A percentile compares a stretch with the other conserved stretches of the same genome.
phyloP scores from a whole-genome alignment of 1,140 invertebrate species.

The Pachypsylla venusta region DNA sequence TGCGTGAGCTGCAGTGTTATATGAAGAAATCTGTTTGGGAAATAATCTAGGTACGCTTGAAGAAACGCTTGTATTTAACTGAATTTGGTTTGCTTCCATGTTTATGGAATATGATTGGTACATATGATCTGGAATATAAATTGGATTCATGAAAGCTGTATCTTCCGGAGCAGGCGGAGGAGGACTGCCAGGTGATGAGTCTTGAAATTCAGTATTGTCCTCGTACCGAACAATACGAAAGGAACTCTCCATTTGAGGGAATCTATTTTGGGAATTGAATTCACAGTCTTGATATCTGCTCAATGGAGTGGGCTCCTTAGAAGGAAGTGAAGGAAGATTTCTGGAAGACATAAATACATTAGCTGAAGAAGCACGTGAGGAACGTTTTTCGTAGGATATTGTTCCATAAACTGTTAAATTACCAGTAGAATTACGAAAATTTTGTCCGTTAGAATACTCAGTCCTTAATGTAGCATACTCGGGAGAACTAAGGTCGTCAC shows the following conservation, averaged over 20 bases:
- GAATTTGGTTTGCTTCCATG: slow-evolving; percentile 28
- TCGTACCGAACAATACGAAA: too few relatives aligned
- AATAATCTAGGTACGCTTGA: slow-evolving; percentile 57
- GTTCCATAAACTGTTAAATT: not conserved
- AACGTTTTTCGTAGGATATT: not conserved
- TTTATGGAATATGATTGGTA: not conserved
- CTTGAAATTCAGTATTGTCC: slow-evolving; percentile 41
- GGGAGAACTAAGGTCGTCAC: not conserved
- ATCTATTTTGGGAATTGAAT: too few relatives aligned
- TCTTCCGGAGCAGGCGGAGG: slow-evolving; percentile 58
- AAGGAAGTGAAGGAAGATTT: slow-evolving; percentile 6
- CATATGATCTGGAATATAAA: slow-evolving; percentile 13
- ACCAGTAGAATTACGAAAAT: not conserved
- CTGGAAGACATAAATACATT: slow-evolving; percentile 6
- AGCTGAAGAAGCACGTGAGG: not conserved
- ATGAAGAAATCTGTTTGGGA: slow-evolving; percentile 42
- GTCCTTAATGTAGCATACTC: not conserved
- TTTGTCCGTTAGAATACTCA: not conserved
- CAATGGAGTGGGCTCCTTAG: slow-evolving; percentile 33
- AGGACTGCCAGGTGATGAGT: slow-evolving; percentile 42
- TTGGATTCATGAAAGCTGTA: slow-evolving; percentile 26
- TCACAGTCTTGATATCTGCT: slow-evolving; percentile 45
- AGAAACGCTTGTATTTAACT: slow-evolving; percentile 46
- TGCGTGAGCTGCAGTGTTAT: slow-evolving; percentile 54
- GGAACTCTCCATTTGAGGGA: too few relatives aligned